phyloP scores from a whole-genome alignment of 1,140 invertebrate species.

The Heliconius eleuchia region DNA sequence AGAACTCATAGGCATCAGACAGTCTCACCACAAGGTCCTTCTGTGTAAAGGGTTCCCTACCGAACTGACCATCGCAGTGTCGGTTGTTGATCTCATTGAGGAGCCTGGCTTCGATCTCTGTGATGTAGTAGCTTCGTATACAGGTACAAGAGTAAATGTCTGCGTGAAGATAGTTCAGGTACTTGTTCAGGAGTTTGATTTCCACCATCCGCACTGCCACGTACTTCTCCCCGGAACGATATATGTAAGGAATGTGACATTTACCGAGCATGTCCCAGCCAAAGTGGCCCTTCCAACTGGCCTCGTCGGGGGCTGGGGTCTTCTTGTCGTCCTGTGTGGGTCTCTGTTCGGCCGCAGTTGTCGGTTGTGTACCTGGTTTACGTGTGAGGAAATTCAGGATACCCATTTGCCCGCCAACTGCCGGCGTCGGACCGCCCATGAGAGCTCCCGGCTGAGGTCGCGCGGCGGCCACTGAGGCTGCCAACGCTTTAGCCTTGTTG shows the following conservation, averaged over 20 bases:
- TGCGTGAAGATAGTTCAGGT: constrained; percentile 89
- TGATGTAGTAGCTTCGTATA: constrained; percentile 96
- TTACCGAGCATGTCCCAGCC: constrained; percentile 94
- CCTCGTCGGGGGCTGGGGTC: constrained; percentile 86
- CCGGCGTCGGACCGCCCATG: constrained; percentile 62
- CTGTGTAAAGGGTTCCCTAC: constrained; percentile 92
- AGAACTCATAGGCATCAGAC: constrained; percentile 94
- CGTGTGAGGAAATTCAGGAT: constrained; percentile 84
- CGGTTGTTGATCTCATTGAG: constrained; percentile 96
- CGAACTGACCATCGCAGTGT: constrained; percentile 95
- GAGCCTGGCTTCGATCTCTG: constrained; percentile 92
- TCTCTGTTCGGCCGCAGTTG: constrained; percentile 49
- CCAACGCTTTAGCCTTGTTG: constrained; percentile 87
- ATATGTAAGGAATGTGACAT: constrained; percentile 93
- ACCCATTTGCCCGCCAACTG: constrained; percentile 79
- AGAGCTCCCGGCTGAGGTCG: constrained; percentile 62
- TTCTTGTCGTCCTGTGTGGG: constrained; percentile 65
- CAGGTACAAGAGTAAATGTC: constrained; percentile 94
- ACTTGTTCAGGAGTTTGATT: constrained; percentile 92
- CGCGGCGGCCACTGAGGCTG: constrained; percentile 74
- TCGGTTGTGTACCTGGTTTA: constrained; percentile 66
- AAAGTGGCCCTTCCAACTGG: constrained; percentile 92
- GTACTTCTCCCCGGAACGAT: constrained; percentile 91
- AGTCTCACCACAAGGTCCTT: constrained; percentile 95
- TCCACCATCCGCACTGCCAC: constrained; percentile 96